Conservation (phyloP, 2,888 invertebrate species). For the Tetragnatha montana region DNA sequence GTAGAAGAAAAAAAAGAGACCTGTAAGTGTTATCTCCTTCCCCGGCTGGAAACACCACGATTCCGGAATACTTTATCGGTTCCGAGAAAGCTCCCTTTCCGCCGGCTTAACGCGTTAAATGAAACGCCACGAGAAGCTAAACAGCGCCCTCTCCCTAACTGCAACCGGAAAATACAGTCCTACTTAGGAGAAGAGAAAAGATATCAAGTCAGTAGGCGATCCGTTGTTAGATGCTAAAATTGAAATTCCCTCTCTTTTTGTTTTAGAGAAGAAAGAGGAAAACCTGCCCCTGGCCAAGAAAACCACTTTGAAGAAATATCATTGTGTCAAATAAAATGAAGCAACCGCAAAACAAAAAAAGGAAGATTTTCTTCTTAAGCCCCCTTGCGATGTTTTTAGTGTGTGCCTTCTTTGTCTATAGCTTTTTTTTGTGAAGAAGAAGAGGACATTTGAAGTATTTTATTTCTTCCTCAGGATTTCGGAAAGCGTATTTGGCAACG, state of each 20-base stretch:
- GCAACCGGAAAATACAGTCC: not conserved
- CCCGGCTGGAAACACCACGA: too few species aligned
- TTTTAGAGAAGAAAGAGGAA: not conserved
- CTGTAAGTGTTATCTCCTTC: too few species aligned
- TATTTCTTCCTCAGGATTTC: slow-evolving; percentile 42
- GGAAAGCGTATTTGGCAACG: slow-evolving; percentile 41
- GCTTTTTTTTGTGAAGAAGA: slow-evolving; percentile 17
- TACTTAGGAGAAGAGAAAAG: not conserved
- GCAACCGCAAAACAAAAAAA: slow-evolving; percentile 7
- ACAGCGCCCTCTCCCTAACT: not conserved
- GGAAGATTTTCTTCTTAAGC: slow-evolving; percentile 8
- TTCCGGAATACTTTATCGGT: too few species aligned
- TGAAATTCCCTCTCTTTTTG: slow-evolving; percentile 30
- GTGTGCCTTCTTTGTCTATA: slow-evolving; percentile 30
- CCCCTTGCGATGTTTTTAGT: slow-evolving; percentile 22
- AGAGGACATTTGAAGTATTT: slow-evolving; percentile 42
- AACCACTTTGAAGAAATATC: slow-evolving; percentile 50
- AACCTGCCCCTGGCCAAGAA: slow-evolving; percentile 7
- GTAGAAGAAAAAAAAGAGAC: too few species aligned
- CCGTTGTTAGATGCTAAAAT: slow-evolving; percentile 23
- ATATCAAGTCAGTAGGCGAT: not conserved
- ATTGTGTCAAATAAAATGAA: slow-evolving; percentile 44
- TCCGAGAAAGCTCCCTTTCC: too few species aligned
- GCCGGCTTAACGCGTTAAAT: not conserved
- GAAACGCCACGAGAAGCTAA: not conserved